A percentile compares a stretch with the other conserved stretches of the same genome.
phyloP scores from a whole-genome alignment of 2,888 invertebrate genomes.

The Lepidocyrtoides sp. region DNA sequence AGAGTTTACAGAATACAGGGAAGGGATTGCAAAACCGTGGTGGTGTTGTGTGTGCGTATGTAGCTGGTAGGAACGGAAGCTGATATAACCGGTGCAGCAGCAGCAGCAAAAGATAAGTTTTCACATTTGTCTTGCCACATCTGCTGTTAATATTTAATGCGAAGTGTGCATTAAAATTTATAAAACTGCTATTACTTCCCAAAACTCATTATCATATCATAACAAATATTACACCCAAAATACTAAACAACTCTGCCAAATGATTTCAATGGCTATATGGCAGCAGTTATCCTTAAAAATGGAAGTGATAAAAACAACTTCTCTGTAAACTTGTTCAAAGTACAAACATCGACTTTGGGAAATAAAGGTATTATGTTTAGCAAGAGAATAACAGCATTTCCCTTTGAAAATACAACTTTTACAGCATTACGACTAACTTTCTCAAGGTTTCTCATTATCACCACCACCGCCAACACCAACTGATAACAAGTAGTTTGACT shows the following conservation, averaged over 20 bases:
- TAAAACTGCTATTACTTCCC: slow-evolving; percentile 61
- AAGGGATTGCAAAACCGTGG: not conserved
- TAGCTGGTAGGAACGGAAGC: not conserved
- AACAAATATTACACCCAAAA: slow-evolving; percentile 62
- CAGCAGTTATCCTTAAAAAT: slow-evolving; percentile 29
- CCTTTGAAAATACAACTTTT: slow-evolving; percentile 10
- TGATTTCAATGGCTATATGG: slow-evolving; percentile 39
- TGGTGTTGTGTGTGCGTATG: not conserved
- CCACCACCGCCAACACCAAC: no score
- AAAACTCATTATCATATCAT: slow-evolving; percentile 69
- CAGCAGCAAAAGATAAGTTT: slow-evolving; percentile 53
- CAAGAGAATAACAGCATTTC: not conserved
- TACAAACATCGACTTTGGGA: not conserved
- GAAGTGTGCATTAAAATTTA: slow-evolving; percentile 58
- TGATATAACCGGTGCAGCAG: not conserved
- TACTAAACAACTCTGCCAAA: slow-evolving; percentile 48
- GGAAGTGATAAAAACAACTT: slow-evolving; percentile 25
- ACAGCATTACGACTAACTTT: slow-evolving; percentile 20
- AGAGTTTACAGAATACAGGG: not conserved
- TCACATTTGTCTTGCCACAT: slow-evolving; percentile 78
- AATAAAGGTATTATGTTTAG: not conserved
- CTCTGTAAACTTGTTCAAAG: slow-evolving; percentile 3
- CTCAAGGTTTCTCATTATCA: slow-evolving; percentile 34
- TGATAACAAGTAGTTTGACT: not conserved
- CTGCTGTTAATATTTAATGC: slow-evolving; percentile 75